phyloP scores from a whole-genome alignment of 2,113 vertebrate genomes.

The Mus pahari region DNA sequence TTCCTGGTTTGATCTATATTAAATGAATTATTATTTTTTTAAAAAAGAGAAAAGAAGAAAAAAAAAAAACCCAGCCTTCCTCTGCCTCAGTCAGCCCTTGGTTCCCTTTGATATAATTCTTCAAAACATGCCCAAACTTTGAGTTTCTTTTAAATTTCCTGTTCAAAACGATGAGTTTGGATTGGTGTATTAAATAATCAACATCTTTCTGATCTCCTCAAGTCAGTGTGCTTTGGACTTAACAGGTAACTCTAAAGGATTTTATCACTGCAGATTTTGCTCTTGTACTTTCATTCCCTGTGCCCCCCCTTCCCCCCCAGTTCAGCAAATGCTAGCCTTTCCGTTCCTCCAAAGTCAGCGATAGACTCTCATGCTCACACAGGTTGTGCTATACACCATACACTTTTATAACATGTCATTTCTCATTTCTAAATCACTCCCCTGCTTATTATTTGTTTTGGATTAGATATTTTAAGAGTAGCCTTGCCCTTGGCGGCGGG shows the following conservation, averaged over 20 bases:
- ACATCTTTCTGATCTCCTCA: background rate
- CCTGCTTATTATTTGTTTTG: background rate
- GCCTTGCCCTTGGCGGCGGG: accelerated
- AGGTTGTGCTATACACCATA: background rate
- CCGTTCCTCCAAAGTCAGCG: background rate
- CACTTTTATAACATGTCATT: background rate
- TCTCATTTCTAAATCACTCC: background rate
- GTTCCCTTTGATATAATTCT: constrained; percentile 52
- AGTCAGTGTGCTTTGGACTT: constrained; percentile 2
- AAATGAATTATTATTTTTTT: background rate
- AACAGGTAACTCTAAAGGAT: background rate
- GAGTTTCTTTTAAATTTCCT: constrained; percentile 18
- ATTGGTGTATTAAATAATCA: background rate
- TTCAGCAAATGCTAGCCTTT: background rate
- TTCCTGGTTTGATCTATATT: constrained; percentile 48
- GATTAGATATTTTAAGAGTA: constrained; percentile 36
- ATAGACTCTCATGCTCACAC: background rate
- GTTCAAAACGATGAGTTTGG: constrained; percentile 46
- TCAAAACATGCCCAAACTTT: background rate
- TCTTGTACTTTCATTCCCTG: background rate
- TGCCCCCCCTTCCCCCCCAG: background rate
- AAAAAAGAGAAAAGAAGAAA: background rate
- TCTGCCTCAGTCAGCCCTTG: background rate
- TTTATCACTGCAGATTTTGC: background rate
- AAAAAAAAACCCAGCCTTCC: background rate